Base-by-base conservation (phyloP, 2,797 vertebrate species). In the Coracias cyanogaster region DNA sequence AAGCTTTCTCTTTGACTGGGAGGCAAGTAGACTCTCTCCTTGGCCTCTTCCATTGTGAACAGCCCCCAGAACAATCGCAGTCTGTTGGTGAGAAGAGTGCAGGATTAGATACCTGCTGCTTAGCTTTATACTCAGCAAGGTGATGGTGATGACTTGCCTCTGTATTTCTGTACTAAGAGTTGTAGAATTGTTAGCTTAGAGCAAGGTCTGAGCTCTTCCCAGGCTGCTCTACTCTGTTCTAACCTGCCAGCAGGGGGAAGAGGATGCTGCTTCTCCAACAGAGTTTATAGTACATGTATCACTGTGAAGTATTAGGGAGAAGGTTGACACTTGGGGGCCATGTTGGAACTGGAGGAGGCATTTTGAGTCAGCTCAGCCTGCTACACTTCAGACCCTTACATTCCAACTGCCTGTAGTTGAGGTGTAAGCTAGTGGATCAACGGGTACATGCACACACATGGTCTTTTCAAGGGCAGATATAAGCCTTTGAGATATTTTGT, bases 391-490 rank as follows among this genome's bases (percentile, higher is more conserved):
- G 25, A 54, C 28, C 31, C 16, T 71, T 69, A 7, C 18, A 3
- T 83, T 81, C 43, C 85, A 73, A 3, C 12, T 65, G 65, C 37
- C 33, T 73, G 26, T 26, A n/a, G 18, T 41, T 1, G 1, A n/a
- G 11, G 21, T 67, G 24, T 83, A 74, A 77, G 9, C 61, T 78
- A 20, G 28, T n/a, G 21, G n/a, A 31, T 80, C 45, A 79, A 10
- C 1, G 10, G 29, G 22, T 62, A 6, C 25, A 28, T 7, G 22
- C 9, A 17, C 31, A 16, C 26, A 17, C 0, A 0, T 0, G 3
- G 31, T 48, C 52, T 66, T 82, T 87, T 66, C 48, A 52, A 73
- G 73, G 58, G 15, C 62, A 76, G 41, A 29, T 61, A 8, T 0
- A 72, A 77, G 29, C 64, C 60, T 89, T 49, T 45, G 26, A 64